Base-by-base conservation (phyloP, 2,797 vertebrate species). In the Peromyscus attwateri region DNA sequence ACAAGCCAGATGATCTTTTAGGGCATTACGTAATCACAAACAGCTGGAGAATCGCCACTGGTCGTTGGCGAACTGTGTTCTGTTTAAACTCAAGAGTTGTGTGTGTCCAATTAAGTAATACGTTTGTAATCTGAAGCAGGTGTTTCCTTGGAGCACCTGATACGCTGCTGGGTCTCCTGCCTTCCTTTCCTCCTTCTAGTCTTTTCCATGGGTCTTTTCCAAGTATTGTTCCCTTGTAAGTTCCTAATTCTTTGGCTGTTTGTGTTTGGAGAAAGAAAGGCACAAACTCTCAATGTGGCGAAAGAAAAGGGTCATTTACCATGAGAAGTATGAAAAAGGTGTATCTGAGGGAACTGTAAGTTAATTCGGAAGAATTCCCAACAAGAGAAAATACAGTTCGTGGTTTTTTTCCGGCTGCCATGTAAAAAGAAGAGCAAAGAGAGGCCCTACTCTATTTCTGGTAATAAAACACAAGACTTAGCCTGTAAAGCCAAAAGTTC, bases 101-200 rank as follows among this genome's bases (percentile, higher is more conserved):
- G 4, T 82, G 79, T 90, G n/a, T 95, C 88, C 92, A 88, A 97
- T 96, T 93, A 94, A 94, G 91, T 66, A 71, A 95, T 95, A 95
- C 77, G 66, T 40, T 27, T 92, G 64, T 96, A 95, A 98, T 97
- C 60, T 73, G 90, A 97, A 95, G 93, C 96, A 96, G 92, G 97
- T 95, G 85, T 95, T 96, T 93, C 92, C 89, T 92, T 80, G 87
- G 93, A 60, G 73, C 49, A 79, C 84, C 83, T 82, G 88, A 25
- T 8, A 23, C 70, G 75, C 46, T 55, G 52, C 73, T 77, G 68
- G 68, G 10, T 84, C 68, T 62, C 40, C 46, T 89, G 89, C 76
- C 9, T 1, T 91, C 49, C 64, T 89, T 92, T 49, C 76, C 62
- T 92, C 77, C 73, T 83, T 16, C 95, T 81, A n/a, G 60, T 82